phyloP scores from a whole-genome alignment of 2,113 vertebrate species.

The Terrapene triunguis region DNA sequence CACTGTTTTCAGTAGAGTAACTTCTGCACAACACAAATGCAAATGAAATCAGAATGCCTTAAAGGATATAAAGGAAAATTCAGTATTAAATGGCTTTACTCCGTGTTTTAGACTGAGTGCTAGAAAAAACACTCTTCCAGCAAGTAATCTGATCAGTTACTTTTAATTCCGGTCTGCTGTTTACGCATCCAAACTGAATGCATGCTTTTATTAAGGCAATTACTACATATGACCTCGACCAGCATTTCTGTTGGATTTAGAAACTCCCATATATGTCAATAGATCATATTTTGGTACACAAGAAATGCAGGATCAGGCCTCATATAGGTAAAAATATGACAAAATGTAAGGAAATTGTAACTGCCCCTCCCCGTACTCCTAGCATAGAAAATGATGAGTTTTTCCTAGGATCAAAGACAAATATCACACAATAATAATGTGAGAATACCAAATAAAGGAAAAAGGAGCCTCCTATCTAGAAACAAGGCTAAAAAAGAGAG shows the following conservation, averaged over 20 bases:
- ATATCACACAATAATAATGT: slow-evolving; percentile 55
- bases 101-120: neutral
- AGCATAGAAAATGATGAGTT: slow-evolving; percentile 39
- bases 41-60: neutral
- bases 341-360: neutral
- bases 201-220: neutral
- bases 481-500: slow-evolving; percentile 57
- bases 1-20: neutral
- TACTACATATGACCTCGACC: neutral
- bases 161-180: neutral
- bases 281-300: slow-evolving; percentile 33
- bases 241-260: slow-evolving; percentile 15
- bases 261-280: slow-evolving; percentile 17
- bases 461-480: slow-evolving; percentile 55
- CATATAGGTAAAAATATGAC: neutral
- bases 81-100: neutral
- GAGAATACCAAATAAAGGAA: slow-evolving; percentile 46
- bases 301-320: slow-evolving; percentile 19
- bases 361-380: neutral
- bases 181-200: neutral
- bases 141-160: neutral
- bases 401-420: slow-evolving; percentile 61
- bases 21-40: neutral
- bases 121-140: neutral
- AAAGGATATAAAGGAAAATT: neutral